Conservation (phyloP, 2,113 vertebrate species). For the Sardina pilchardus region DNA sequence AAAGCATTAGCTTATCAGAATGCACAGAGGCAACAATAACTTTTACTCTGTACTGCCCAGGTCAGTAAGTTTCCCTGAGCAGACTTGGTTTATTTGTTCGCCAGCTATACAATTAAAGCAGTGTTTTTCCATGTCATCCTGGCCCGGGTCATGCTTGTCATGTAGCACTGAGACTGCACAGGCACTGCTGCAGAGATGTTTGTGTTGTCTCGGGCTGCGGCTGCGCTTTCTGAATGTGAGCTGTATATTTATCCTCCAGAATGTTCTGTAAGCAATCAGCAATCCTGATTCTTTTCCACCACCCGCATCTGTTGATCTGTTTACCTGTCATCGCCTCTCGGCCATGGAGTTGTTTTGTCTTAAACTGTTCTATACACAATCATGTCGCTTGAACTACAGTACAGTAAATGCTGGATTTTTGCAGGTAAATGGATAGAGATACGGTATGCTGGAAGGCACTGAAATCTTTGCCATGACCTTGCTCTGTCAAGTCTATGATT, state of each 20-base stretch:
- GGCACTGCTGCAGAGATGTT: not conserved
- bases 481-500: no score
- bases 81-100: not conserved
- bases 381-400: not conserved
- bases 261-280: not conserved
- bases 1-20: not conserved
- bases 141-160: not conserved
- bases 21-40: not conserved
- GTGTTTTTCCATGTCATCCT: not conserved
- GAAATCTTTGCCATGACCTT: not conserved
- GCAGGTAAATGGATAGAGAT: not conserved
- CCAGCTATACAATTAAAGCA: not conserved
- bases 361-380: not conserved
- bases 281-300: not conserved
- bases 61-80: not conserved
- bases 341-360: not conserved
- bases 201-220: not conserved
- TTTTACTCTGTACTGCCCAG: not conserved
- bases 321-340: not conserved
- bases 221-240: not conserved
- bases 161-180: not conserved
- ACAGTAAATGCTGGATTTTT: not conserved
- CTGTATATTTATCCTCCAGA: not conserved
- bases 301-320: not conserved
- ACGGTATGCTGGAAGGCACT: not conserved